Evolutionary conservation across 1,140 invertebrate genomes (phyloP).

Genomic region (Nixonia krombeini): DNA sequence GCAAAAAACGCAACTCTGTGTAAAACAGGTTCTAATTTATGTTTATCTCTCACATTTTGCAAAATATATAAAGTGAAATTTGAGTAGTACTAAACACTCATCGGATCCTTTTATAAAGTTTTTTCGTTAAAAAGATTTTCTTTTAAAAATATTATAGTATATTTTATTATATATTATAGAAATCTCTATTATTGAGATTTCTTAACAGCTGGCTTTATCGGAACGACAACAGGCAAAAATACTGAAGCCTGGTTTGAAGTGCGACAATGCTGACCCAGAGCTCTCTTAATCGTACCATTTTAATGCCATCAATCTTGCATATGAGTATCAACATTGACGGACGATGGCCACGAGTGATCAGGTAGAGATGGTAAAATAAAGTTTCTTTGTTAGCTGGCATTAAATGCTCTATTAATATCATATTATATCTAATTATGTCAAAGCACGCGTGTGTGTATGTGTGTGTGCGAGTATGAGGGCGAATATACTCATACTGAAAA

Average conservation of each 20-base stretch:
- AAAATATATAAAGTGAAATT: too few species aligned
- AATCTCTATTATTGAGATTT: constrained; percentile 14
- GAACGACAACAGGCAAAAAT: constrained; percentile 16
- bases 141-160: not conserved
- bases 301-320: constrained; percentile 22
- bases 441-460: constrained; percentile 22
- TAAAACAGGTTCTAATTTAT: too few species aligned
- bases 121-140: too few species aligned
- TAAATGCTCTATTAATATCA: constrained; percentile 15
- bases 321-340: constrained; percentile 26
- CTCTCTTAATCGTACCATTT: constrained; percentile 27
- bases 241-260: constrained; percentile 14
- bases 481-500: constrained; percentile 2
- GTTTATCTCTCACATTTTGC: too few species aligned
- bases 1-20: too few species aligned
- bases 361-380: constrained; percentile 43
- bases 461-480: constrained; percentile 2
- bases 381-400: constrained; percentile 34
- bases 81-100: too few species aligned
- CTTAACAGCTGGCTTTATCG: constrained; percentile 39
- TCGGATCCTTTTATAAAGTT: too few species aligned
- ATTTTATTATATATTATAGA: not conserved
- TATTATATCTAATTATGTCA: constrained; percentile 6
- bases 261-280: constrained; percentile 19
- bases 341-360: constrained; percentile 31